phyloP scores from a whole-genome alignment of 2,888 invertebrate genomes.

The Myopa tessellatipennis region DNA sequence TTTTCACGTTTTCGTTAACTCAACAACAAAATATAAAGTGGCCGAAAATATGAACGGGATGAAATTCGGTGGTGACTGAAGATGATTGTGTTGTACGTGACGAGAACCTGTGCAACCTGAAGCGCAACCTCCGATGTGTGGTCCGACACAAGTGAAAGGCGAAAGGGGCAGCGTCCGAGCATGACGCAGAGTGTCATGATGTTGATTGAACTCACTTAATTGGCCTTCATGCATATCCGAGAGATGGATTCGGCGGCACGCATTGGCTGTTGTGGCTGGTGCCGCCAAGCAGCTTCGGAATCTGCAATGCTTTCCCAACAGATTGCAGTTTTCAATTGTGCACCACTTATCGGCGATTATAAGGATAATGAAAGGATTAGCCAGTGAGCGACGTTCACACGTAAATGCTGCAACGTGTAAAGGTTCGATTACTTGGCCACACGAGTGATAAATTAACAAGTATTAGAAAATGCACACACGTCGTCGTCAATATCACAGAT shows the following conservation, averaged over 20 bases:
- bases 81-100: no score
- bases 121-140: no score
- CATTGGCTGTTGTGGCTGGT: conserved; percentile 10
- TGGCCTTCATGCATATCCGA: conserved; percentile 30
- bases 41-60: conserved; percentile 5
- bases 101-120: no score
- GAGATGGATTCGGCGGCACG: conserved; percentile 30
- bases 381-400: not conserved
- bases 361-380: conserved; percentile 14
- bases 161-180: not conserved
- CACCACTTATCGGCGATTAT: not conserved
- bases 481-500: no score
- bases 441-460: no score
- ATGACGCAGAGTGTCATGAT: not conserved
- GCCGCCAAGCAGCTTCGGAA: not conserved
- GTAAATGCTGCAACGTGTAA: not conserved
- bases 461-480: no score
- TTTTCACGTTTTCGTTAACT: not conserved
- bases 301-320: not conserved
- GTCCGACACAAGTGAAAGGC: no score
- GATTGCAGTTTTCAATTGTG: conserved; percentile 1
- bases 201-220: conserved; percentile 30
- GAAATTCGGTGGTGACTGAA: no score
- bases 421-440: no score
- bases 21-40: conserved; percentile 1